A percentile compares a stretch with the other conserved stretches of the same genome.
phyloP scores from a whole-genome alignment of 2,113 vertebrate genomes.

The Coreoperca whiteheadi region DNA sequence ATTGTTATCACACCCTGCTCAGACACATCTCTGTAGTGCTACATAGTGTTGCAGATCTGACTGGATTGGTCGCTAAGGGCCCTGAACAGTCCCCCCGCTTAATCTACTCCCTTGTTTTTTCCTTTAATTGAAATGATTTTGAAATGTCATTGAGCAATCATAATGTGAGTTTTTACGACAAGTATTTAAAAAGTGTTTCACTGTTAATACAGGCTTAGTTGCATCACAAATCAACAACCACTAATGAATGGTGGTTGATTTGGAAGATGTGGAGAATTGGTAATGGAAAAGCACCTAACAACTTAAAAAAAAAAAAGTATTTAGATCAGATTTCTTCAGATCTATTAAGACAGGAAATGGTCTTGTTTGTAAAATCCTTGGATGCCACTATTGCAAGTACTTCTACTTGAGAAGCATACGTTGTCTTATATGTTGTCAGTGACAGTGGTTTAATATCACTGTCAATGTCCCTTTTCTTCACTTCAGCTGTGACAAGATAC shows the following conservation, averaged over 20 bases:
- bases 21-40: background rate
- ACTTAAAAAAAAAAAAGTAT: background rate
- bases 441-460: background rate
- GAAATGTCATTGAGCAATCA: background rate
- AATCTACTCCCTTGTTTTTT: background rate
- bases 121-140: background rate
- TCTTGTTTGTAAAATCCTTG: background rate
- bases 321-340: background rate
- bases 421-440: background rate
- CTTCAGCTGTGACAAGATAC: slow-evolving; percentile 2
- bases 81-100: background rate
- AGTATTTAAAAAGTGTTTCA: background rate
- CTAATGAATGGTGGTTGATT: background rate
- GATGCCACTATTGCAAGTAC: background rate
- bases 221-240: background rate
- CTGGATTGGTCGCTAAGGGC: too few species aligned
- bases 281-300: background rate
- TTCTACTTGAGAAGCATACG: background rate
- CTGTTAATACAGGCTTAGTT: background rate
- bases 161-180: background rate
- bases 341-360: background rate
- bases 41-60: background rate
- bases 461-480: background rate
- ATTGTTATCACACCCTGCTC: slow-evolving; percentile 11
- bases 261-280: background rate